Conservation (phyloP, 2,113 vertebrate genomes). For the Caranx melampygus region DNA sequence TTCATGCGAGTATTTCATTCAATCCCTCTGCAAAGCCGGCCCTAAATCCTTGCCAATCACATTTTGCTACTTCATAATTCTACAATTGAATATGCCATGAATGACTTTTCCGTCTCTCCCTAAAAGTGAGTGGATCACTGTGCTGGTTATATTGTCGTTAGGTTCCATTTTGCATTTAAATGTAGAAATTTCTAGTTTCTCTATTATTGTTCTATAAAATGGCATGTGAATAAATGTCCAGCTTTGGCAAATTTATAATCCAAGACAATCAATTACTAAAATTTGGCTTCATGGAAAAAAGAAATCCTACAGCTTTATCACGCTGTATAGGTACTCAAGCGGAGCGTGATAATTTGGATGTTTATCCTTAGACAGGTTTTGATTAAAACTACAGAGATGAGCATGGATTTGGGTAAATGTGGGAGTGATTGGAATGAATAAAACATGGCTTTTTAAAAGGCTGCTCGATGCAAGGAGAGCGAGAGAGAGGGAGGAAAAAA, state of each 20-base stretch:
- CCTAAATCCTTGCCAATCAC: constrained; percentile 82
- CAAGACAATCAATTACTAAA: constrained; percentile 61
- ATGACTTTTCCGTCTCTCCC: constrained; percentile 61
- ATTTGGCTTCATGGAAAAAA: constrained; percentile 13
- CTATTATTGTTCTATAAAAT: neutral
- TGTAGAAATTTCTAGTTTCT: neutral
- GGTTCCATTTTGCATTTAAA: constrained; percentile 45
- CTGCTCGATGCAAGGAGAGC: constrained; percentile 48
- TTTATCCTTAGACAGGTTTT: constrained; percentile 65
- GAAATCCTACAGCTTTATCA: constrained; percentile 23
- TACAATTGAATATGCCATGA: constrained; percentile 73
- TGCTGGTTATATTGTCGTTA: constrained; percentile 36
- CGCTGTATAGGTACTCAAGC: constrained; percentile 22
- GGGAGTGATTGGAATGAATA: constrained; percentile 78
- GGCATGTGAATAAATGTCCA: constrained; percentile 14
- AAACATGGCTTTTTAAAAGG: constrained; percentile 74
- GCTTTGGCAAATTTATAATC: constrained; percentile 29
- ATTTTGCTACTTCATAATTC: constrained; percentile 80
- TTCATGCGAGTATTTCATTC: constrained; percentile 80
- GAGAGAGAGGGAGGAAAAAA: constrained; percentile 20
- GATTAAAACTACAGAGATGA: constrained; percentile 67
- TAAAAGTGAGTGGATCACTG: constrained; percentile 49
- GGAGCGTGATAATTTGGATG: constrained; percentile 54
- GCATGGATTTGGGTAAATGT: constrained; percentile 67
- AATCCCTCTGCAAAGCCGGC: constrained; percentile 76